Percentiles rank a stretch among this genome's conserved stretches.
phyloP scores from a whole-genome alignment of 2,888 invertebrate species.

The Scrobipalpa costella region DNA sequence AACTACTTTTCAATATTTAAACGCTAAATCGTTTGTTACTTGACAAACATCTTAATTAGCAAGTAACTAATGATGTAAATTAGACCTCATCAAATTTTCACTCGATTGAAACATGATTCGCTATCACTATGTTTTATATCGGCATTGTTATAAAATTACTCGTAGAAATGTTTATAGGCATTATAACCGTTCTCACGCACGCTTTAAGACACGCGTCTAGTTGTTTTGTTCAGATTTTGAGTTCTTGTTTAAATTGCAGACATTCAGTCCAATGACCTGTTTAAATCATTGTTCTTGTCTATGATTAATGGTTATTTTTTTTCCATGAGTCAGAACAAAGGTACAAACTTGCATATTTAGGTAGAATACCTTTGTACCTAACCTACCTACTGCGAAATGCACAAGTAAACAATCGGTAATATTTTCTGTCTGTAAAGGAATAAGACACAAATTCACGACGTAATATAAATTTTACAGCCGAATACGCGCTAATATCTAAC shows the following conservation, averaged over 20 bases:
- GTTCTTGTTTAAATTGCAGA: not conserved
- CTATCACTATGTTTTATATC: not conserved
- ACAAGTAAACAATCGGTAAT: not conserved
- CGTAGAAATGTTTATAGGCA: not conserved
- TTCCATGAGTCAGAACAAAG: slow-evolving; percentile 9
- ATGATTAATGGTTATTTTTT: not conserved
- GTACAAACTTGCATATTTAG: not conserved
- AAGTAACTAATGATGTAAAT: not conserved
- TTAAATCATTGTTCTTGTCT: slow-evolving; percentile 36
- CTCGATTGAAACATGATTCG: not conserved
- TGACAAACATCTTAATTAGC: not conserved
- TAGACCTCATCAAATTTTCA: not conserved
- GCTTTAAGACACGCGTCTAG: not conserved
- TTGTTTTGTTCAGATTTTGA: not conserved
- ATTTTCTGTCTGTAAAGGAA: not conserved
- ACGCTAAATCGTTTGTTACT: slow-evolving; percentile 6
- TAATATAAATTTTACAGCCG: too few relatives aligned
- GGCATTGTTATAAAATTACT: not conserved
- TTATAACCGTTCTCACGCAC: not conserved
- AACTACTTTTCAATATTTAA: slow-evolving; percentile 32
- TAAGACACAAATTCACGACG: not conserved
- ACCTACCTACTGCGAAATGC: not conserved
- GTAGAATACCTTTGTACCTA: slow-evolving; percentile 1
- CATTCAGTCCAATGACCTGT: slow-evolving; percentile 23
- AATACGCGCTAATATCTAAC: too few relatives aligned